phyloP scores from a whole-genome alignment of 2,797 vertebrate species.

The Pseudotriccus pelzelni region DNA sequence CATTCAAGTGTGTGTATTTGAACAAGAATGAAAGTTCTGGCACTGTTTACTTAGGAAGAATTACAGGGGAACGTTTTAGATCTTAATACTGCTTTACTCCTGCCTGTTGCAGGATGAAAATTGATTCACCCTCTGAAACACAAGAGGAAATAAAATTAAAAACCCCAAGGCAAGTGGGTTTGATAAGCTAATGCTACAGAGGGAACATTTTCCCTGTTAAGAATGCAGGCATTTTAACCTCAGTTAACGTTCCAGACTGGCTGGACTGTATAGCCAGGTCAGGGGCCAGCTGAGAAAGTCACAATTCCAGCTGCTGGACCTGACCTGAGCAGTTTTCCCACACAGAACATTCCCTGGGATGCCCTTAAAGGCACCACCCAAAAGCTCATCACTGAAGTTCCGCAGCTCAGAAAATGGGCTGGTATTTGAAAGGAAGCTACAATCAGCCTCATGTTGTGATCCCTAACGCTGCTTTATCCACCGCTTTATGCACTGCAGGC shows the following conservation, averaged over 20 bases:
- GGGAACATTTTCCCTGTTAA: neutral
- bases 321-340: neutral
- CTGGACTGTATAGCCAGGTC: neutral
- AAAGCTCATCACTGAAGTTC: accelerated
- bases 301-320: neutral
- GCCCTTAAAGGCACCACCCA: neutral
- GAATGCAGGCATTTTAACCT: neutral
- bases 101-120: neutral
- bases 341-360: neutral
- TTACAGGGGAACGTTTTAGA: neutral
- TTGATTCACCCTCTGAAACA: neutral
- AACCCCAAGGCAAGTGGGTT: neutral
- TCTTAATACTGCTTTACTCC: neutral
- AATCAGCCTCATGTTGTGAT: accelerated
- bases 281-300: neutral
- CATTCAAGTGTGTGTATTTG: neutral
- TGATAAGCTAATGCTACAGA: neutral
- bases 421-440: too few species aligned
- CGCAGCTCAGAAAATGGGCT: accelerated
- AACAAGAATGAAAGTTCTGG: neutral
- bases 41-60: neutral
- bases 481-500: neutral
- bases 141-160: neutral
- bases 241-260: neutral
- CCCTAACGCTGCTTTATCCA: neutral